phyloP scores from a whole-genome alignment of 2,888 invertebrate genomes.

The Tetramorium bicarinatum region DNA sequence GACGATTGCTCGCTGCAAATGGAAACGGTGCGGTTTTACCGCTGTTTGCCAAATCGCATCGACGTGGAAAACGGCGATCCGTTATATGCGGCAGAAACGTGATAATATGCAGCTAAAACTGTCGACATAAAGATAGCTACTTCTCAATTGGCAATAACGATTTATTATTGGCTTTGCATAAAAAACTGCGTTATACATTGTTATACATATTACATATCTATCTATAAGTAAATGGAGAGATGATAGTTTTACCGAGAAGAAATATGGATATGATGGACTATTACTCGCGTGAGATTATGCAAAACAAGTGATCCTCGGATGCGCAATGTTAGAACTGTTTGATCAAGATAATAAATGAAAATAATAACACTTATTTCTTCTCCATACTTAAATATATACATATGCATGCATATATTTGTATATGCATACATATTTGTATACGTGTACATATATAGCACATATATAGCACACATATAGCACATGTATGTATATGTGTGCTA shows the following conservation, averaged over 20 bases:
- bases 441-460: too few species aligned
- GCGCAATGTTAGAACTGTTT: constrained; percentile 57
- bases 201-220: constrained; percentile 31
- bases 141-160: constrained; percentile 53
- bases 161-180: constrained; percentile 68
- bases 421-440: too few species aligned
- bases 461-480: too few species aligned
- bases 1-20: constrained; percentile 58
- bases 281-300: constrained; percentile 25
- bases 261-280: not conserved
- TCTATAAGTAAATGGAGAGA: constrained; percentile 41
- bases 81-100: not conserved
- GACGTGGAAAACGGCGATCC: not conserved
- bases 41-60: constrained; percentile 59
- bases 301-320: constrained; percentile 24
- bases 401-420: not conserved
- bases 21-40: constrained; percentile 67
- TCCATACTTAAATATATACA: constrained; percentile 18
- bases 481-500: not conserved
- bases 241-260: constrained; percentile 15
- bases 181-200: constrained; percentile 56
- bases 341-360: constrained; percentile 22
- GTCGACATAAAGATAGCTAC: constrained; percentile 26
- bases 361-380: constrained; percentile 21
- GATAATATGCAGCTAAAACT: not conserved